phyloP scores from a whole-genome alignment of 2,888 invertebrate species.

The Melolontha melolontha region DNA sequence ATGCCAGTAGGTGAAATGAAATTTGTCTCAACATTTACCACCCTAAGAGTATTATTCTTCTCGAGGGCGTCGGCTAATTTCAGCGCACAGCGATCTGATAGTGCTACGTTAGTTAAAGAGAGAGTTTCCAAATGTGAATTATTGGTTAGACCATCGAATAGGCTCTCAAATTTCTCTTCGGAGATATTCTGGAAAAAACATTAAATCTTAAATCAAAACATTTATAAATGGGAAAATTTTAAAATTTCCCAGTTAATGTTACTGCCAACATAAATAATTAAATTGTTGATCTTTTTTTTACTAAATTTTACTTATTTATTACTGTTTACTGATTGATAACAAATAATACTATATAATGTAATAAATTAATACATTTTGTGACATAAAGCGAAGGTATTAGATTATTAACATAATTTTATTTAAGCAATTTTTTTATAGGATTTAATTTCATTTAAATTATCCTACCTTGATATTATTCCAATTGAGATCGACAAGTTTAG shows the following conservation, averaged over 20 bases:
- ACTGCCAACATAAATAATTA: no score
- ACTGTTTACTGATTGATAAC: no score
- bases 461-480: slow-evolving; percentile 99
- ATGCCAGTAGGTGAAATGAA: slow-evolving; percentile 92
- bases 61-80: slow-evolving; percentile 86
- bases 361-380: no score
- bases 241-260: neutral
- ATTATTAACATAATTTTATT: no score
- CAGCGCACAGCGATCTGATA: slow-evolving; percentile 89
- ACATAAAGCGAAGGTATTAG: no score
- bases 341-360: no score
- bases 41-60: slow-evolving; percentile 82
- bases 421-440: no score
- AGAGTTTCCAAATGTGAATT: slow-evolving; percentile 94
- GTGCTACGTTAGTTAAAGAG: slow-evolving; percentile 92
- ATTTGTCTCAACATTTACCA: slow-evolving; percentile 96
- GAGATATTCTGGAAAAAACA: slow-evolving; percentile 86
- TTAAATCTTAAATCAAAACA: neutral
- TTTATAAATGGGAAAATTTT: neutral
- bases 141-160: slow-evolving; percentile 87
- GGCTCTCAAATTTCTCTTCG: slow-evolving; percentile 91
- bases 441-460: slow-evolving; percentile 29
- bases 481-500: slow-evolving; percentile 90
- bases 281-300: no score
- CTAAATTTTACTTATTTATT: no score